Evolutionary conservation across 2,888 invertebrate species (phyloP), one percentile per base, ranked within the genome.

Genomic region (Bombyx huttoni): DNA sequence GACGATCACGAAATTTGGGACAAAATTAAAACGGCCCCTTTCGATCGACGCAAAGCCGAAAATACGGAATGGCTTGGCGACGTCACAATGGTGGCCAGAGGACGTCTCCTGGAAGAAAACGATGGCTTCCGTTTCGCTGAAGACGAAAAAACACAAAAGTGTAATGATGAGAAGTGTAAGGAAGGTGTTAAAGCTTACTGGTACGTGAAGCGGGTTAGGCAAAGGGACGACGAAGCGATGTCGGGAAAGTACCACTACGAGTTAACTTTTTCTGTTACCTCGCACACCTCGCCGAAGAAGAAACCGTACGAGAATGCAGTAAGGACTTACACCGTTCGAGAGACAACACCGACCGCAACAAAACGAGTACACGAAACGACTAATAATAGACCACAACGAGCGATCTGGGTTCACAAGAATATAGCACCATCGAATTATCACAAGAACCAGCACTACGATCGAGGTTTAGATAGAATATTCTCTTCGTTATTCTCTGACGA

Each of bases 181-280:
- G 84, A 89, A 56, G 82, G 81, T 45, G 83, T 91, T 6, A 83
- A 91, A 64, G 93, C 93, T 0, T 71, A 91, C 53, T 94, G 94
- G 94, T 91, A 91, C 0, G 92, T 93, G 5, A 92, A 92, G 73
- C 89, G 93, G 51, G 90, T 92, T 51, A 79, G 93, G 47, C 93
- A 94, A 70, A 86, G 91, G 53, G 91, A 91, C 61, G 70, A 74
- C 0, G 88, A 68, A 77, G 84, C 66, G 1, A 60, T 75, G 46
- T 80, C 74, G 0, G 88, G 83, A 6, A 89, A 86, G 60, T 83
- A 87, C 58, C 81, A 85, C 59, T 93, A 92, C 64, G 93, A 93
- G 73, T 75, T 93, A 57, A 92, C 92, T 65, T 93, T 92, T 65
- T 92, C 91, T 5, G 90, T 94, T 2, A 74, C 74, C 48, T 82